Base-by-base conservation (phyloP, 2,113 vertebrate genomes). In the Chrysochloris asiatica region DNA sequence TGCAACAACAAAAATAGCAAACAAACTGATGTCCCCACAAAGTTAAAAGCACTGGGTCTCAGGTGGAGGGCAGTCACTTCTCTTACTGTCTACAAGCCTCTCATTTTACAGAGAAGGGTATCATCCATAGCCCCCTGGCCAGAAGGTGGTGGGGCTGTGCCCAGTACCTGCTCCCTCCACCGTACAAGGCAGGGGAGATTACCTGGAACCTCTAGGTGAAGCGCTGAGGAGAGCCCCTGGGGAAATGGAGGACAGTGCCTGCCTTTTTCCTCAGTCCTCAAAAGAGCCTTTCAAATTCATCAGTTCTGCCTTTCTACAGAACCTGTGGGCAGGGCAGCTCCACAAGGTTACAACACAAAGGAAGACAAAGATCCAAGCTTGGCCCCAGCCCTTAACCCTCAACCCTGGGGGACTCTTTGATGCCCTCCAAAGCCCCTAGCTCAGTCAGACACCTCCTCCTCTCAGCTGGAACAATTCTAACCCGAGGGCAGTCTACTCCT, bases 401-500 rank as follows among this genome's bases (percentile, higher is more conserved):
- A 59, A 48, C 13, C 65, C 17, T 1, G 41, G 36, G 80, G 82
- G 50, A 54, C 22, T 56, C 36, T 83, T 45, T 6, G 26, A 22
- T 67, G 75, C 59, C 45, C 83, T 90, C 86, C 36, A 69, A 63
- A 72, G 71, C 43, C 50, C 1, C 3, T n/a, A 26, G 33, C n/a
- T n/a, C 36, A 75, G 47, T 59, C n/a, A 82, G 14, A 9, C 61
- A 33, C 38, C 8, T 48, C 14, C 16, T 8, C 47, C 33, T 50
- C 3, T 33, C 75, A 90, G 48, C 90, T 72, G 75, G 69, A 89
- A 95, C n/a, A 90, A 91, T 75, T 82, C 77, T 63, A 63, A 50
- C 75, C 41, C 63, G 65, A 72, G 88, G 59, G 93, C 61, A 91
- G 72, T 50, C 77, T n/a, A 63, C 50, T 71, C 89, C 93, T 45